Conservation (phyloP, 2,888 invertebrate species). For the Allacma fusca region DNA sequence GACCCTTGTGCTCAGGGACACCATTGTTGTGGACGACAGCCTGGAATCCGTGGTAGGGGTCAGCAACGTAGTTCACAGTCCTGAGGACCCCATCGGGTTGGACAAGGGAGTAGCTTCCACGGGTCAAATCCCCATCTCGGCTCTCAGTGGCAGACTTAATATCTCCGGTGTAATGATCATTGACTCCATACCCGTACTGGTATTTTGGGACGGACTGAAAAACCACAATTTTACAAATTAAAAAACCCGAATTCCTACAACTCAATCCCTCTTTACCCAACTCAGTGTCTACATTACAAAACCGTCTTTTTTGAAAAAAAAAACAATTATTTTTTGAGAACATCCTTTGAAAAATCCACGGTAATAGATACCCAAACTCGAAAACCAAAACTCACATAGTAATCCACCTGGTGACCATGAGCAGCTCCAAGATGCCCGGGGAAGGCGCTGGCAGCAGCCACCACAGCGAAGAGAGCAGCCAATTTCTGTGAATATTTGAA, state of each 20-base stretch:
- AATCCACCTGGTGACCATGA: slow-evolving; percentile 1
- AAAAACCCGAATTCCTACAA: background rate
- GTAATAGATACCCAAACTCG: background rate
- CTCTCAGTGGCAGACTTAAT: slow-evolving; percentile 30
- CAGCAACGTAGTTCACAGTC: slow-evolving; percentile 22
- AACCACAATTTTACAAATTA: background rate
- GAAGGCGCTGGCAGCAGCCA: background rate
- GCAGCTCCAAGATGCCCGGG: background rate
- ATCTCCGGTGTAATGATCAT: slow-evolving; percentile 38
- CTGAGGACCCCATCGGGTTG: slow-evolving; percentile 31
- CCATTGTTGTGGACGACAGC: slow-evolving; percentile 28
- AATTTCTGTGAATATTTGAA: background rate
- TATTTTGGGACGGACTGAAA: slow-evolving; percentile 30
- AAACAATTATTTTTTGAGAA: background rate
- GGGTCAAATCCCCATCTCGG: slow-evolving; percentile 26
- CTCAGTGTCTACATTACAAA: too few relatives aligned
- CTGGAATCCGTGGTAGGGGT: slow-evolving; percentile 32
- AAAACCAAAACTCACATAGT: slow-evolving; percentile 6
- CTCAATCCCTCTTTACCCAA: background rate
- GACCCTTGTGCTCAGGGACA: background rate
- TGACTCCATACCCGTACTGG: slow-evolving; percentile 35
- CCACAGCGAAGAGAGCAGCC: background rate
- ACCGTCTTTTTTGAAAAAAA: too few relatives aligned
- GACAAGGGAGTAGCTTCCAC: slow-evolving; percentile 29
- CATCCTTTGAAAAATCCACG: background rate